Percentiles rank a stretch among this genome's conserved stretches.
Conservation (phyloP, 1,140 invertebrate genomes). For the Brevipalpus yothersi region DNA sequence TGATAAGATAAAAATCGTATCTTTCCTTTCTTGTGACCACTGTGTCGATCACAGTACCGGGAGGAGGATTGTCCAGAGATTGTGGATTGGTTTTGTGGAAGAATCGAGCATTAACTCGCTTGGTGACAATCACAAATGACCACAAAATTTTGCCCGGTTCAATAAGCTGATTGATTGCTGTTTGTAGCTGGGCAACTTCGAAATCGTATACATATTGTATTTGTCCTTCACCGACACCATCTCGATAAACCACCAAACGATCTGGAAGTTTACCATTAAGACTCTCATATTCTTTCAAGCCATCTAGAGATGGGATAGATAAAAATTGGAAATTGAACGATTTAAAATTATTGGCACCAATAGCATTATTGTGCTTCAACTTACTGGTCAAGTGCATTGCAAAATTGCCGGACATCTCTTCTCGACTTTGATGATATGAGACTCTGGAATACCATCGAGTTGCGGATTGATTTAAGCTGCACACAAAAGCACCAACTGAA, state of each 20-base stretch:
- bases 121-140: conserved; percentile 23
- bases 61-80: conserved; percentile 36
- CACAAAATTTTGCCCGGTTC: not conserved
- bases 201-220: conserved; percentile 19
- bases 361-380: not conserved
- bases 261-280: conserved; percentile 17
- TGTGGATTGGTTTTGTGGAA: conserved; percentile 12
- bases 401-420: conserved; percentile 22
- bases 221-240: conserved; percentile 27
- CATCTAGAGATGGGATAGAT: conserved; percentile 4
- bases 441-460: conserved; percentile 41
- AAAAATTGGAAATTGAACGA: not conserved
- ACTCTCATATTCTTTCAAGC: conserved; percentile 21
- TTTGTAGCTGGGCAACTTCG: conserved; percentile 19
- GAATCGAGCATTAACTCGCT: conserved; percentile 30
- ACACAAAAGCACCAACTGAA: conserved; percentile 24
- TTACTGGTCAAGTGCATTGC: conserved; percentile 17
- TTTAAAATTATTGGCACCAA: too few species aligned
- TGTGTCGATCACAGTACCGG: conserved; percentile 66
- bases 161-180: not conserved
- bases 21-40: conserved; percentile 49
- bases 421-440: conserved; percentile 19
- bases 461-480: conserved; percentile 25
- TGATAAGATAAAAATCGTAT: conserved; percentile 58
- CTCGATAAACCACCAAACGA: conserved; percentile 23